These are phyloP conservation scores for Eira barbara DNA, from an alignment of 2,113 vertebrate genomes.

Conservation along the genomic window DNA sequence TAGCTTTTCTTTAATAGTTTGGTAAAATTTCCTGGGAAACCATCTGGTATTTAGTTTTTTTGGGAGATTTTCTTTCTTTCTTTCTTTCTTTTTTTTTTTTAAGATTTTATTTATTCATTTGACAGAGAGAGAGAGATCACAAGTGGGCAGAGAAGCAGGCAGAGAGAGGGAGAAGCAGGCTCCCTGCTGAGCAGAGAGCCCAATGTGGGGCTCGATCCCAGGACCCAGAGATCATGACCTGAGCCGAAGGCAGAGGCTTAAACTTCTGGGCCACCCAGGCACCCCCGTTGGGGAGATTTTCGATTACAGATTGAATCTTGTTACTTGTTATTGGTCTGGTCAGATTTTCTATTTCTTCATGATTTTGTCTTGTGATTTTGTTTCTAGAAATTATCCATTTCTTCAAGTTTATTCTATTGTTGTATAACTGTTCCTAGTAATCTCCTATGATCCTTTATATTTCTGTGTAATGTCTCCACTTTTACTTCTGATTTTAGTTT, in stretches of 20 bases:
- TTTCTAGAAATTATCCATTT: neutral
- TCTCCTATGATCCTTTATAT: neutral
- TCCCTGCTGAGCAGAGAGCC: too few species aligned
- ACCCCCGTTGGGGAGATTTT: neutral
- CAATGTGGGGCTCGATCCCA: too few species aligned
- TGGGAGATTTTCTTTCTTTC: too few species aligned
- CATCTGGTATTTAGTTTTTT: neutral
- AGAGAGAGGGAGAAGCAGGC: too few species aligned
- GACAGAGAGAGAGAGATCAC: too few species aligned
- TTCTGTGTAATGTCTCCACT: neutral
- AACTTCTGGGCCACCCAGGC: too few species aligned
- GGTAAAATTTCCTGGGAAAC: neutral
- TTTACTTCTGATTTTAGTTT: neutral
- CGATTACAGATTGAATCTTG: neutral
- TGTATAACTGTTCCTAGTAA: neutral
- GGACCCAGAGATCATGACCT: too few species aligned
- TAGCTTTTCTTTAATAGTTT: neutral
- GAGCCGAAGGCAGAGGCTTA: too few species aligned
- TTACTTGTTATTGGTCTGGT: neutral
- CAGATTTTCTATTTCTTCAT: neutral
- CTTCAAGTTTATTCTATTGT: neutral
- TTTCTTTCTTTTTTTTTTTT: too few species aligned
- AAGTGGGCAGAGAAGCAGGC: too few species aligned
- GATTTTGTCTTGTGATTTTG: neutral
- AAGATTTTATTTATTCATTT: too few species aligned